Evolutionary conservation across 2,888 invertebrate species (phyloP).

Genomic region (Eristalis tenax): DNA sequence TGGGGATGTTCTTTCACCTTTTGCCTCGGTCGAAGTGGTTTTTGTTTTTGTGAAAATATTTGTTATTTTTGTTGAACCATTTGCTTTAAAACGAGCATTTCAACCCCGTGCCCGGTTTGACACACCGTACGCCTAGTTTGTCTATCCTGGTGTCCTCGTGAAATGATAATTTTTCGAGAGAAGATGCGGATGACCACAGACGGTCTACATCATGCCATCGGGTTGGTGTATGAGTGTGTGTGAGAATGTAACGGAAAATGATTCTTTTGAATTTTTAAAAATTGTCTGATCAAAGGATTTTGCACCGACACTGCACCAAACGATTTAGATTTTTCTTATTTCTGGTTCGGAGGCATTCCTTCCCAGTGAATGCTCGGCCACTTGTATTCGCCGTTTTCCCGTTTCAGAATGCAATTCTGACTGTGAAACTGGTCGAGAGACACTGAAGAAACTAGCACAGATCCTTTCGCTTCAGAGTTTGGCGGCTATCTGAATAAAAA

Average conservation of each 20-base stretch:
- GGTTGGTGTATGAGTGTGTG: not conserved
- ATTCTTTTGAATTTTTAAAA: slow-evolving; percentile 25
- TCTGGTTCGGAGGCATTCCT: slow-evolving; percentile 56
- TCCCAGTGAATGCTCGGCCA: slow-evolving; percentile 30
- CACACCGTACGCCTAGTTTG: not conserved
- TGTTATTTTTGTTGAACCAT: slow-evolving; percentile 44
- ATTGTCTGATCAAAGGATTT: slow-evolving; percentile 14
- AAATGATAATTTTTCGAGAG: slow-evolving; percentile 45
- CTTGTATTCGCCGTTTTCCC: slow-evolving; percentile 36
- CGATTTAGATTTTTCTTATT: slow-evolving; percentile 43
- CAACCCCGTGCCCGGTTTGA: slow-evolving; percentile 33
- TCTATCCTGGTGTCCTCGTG: slow-evolving; percentile 23
- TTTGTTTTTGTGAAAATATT: slow-evolving; percentile 40
- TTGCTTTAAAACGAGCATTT: slow-evolving; percentile 46
- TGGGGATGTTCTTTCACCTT: slow-evolving; percentile 52
- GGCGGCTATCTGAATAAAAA: slow-evolving; percentile 67
- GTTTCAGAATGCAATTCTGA: slow-evolving; percentile 14
- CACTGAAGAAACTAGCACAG: slow-evolving; percentile 44
- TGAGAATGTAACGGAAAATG: slow-evolving; percentile 16
- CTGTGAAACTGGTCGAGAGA: slow-evolving; percentile 18
- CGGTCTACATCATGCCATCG: not conserved
- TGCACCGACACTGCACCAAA: slow-evolving; percentile 27
- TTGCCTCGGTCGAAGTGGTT: slow-evolving; percentile 12
- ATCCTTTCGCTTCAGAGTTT: slow-evolving; percentile 71
- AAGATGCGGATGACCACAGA: slow-evolving; percentile 45